phyloP scores from a whole-genome alignment of 2,797 vertebrate species.

The Ibycter americanus region DNA sequence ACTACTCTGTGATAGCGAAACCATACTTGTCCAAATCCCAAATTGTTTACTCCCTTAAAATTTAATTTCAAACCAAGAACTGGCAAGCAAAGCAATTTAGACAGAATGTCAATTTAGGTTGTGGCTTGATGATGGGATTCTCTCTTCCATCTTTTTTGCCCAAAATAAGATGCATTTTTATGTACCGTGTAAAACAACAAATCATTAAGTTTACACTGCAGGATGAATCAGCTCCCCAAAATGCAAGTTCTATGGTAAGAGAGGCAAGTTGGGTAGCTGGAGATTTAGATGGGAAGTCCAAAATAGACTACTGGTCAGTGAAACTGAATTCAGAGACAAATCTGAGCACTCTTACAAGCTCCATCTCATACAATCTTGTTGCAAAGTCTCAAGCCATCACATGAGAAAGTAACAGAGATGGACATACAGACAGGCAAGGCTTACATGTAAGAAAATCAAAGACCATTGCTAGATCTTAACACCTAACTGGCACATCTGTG shows the following conservation, averaged over 20 bases:
- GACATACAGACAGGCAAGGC: not conserved
- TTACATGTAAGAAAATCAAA: not conserved
- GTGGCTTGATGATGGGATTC: not conserved
- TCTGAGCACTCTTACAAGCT: not conserved
- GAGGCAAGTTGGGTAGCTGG: not conserved
- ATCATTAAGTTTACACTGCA: not conserved
- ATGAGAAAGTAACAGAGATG: not conserved
- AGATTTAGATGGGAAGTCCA: not conserved
- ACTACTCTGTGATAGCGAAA: not conserved
- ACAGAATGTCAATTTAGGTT: rapidly evolving
- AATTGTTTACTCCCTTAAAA: not conserved
- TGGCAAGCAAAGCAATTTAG: not conserved
- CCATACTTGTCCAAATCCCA: not conserved
- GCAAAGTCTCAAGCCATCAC: not conserved
- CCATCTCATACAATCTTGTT: not conserved
- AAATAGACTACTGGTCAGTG: not conserved
- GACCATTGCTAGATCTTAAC: not conserved
- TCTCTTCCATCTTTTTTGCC: not conserved
- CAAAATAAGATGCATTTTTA: not conserved
- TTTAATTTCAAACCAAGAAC: not conserved
- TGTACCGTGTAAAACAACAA: not conserved
- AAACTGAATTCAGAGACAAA: not conserved
- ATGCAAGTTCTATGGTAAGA: not conserved
- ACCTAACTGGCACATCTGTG: not conserved
- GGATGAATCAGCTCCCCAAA: not conserved